Conservation (phyloP, 2,113 vertebrate genomes). For the Alexandromys fortis region DNA sequence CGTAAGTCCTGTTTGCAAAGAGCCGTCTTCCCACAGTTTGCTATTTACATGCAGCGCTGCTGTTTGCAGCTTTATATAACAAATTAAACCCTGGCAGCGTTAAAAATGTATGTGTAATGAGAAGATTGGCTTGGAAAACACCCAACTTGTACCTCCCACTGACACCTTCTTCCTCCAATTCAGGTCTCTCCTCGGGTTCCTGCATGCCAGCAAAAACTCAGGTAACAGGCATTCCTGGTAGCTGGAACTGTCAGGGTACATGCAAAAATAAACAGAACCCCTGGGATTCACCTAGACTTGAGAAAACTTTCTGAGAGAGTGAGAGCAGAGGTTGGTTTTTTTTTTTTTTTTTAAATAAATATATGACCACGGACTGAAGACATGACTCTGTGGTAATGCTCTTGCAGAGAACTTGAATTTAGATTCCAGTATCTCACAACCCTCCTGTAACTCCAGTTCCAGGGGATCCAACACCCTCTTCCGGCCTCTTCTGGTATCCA, state of each 20-base stretch:
- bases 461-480: not conserved
- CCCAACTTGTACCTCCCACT: not conserved
- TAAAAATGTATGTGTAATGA: conserved; percentile 80
- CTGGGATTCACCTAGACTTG: no score
- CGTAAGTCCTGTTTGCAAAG: conserved; percentile 15
- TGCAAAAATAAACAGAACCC: not conserved
- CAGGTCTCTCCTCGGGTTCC: conserved; percentile 23
- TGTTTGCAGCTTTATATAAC: conserved; percentile 76
- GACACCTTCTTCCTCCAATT: not conserved
- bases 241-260: not conserved
- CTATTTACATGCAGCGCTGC: conserved; percentile 75
- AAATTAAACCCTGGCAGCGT: conserved; percentile 78
- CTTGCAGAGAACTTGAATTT: not conserved
- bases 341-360: not conserved
- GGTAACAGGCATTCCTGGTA: not conserved
- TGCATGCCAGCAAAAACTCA: not conserved
- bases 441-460: not conserved
- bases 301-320: not conserved
- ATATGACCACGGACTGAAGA: not conserved
- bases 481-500: no score
- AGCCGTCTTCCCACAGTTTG: conserved; percentile 61
- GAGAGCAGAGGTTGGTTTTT: not conserved
- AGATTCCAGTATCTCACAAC: not conserved
- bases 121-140: conserved; percentile 71
- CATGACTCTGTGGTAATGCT: not conserved